Evolutionary conservation across 2,888 invertebrate genomes (phyloP).

Genomic region (Keiferia lycopersicella): DNA sequence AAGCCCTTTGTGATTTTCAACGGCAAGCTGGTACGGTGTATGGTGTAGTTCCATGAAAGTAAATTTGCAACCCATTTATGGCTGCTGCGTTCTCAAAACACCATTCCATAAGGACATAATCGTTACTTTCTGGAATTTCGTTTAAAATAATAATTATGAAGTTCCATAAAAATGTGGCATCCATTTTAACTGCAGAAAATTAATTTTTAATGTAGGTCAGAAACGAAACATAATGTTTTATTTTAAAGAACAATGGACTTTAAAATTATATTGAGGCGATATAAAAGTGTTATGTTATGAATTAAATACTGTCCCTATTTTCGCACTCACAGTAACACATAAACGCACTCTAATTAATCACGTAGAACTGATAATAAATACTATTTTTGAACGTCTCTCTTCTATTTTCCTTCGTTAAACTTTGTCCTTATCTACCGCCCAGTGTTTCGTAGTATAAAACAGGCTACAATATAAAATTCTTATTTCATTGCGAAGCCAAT

Average conservation of each 20-base stretch:
- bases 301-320: background rate
- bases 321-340: constrained; percentile 3
- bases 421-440: background rate
- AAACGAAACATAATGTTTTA: too few species aligned
- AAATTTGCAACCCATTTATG: constrained; percentile 13
- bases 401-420: constrained; percentile 9
- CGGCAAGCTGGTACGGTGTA: background rate
- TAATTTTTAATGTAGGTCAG: background rate
- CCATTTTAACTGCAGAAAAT: background rate
- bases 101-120: background rate
- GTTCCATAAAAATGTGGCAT: constrained; percentile 2
- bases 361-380: constrained; percentile 5
- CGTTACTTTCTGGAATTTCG: background rate
- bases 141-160: constrained; percentile 8
- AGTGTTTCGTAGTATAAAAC: background rate
- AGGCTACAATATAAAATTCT: too few species aligned
- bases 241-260: too few species aligned
- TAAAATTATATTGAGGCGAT: background rate
- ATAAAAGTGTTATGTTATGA: background rate
- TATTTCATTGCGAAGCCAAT: too few species aligned
- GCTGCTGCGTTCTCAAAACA: constrained; percentile 6
- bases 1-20: constrained; percentile 14
- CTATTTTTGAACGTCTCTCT: background rate
- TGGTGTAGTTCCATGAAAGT: constrained; percentile 14
- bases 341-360: constrained; percentile 6